These are phyloP conservation scores for Diachrysia chrysitis DNA, from an alignment of 2,888 invertebrate genomes.

Conservation along the genomic window DNA sequence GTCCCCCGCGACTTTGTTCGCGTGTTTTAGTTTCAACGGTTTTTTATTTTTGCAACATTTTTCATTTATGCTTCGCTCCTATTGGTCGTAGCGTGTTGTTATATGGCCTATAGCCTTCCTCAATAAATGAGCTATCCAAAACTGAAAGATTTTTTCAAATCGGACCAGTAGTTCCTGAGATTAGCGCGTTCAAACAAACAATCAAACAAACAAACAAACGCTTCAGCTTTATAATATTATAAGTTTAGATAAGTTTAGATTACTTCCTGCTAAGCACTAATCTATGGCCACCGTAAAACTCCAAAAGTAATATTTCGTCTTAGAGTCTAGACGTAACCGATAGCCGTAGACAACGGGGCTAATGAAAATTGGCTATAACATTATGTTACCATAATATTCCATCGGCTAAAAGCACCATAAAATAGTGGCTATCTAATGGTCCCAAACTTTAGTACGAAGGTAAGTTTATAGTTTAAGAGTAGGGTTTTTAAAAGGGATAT, in stretches of 20 bases:
- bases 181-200: too few relatives aligned
- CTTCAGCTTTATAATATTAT: too few relatives aligned
- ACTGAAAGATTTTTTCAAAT: too few relatives aligned
- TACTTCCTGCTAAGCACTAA: not conserved
- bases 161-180: too few relatives aligned
- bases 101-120: too few relatives aligned
- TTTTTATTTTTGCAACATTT: too few relatives aligned
- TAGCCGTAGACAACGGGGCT: conserved; percentile 7
- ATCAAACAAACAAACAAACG: too few relatives aligned
- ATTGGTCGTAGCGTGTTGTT: too few relatives aligned
- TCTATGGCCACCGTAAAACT: not conserved
- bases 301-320: not conserved
- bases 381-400: conserved; percentile 1
- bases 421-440: not conserved
- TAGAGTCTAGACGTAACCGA: not conserved
- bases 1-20: too few relatives aligned
- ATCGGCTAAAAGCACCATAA: conserved; percentile 7
- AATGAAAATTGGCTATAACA: conserved; percentile 8
- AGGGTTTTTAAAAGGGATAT: not conserved
- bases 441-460: not conserved
- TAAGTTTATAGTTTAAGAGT: not conserved
- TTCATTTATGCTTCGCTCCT: too few relatives aligned
- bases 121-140: too few relatives aligned
- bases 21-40: too few relatives aligned
- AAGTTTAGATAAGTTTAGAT: not conserved